Percentiles rank a stretch among this genome's conserved stretches.
phyloP scores from a whole-genome alignment of 2,888 invertebrate genomes.

The Cyrtodaria siliqua region DNA sequence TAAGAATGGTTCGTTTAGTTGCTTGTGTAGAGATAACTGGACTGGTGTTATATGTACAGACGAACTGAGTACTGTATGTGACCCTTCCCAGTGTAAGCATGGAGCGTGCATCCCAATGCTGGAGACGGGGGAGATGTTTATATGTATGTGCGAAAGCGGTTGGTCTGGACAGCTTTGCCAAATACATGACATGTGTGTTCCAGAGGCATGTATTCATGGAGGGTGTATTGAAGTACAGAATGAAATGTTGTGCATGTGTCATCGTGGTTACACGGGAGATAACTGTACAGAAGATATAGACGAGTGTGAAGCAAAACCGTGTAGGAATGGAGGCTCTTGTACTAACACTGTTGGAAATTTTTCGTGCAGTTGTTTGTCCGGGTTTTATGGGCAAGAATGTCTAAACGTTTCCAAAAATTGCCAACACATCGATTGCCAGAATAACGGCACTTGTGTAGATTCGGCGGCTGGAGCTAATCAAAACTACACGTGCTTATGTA shows the following conservation, averaged over 20 bases:
- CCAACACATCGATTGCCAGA: slow-evolving; percentile 24
- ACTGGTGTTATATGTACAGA: slow-evolving; percentile 88
- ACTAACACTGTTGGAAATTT: slow-evolving; percentile 52
- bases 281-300: slow-evolving; percentile 57
- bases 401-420: slow-evolving; percentile 20
- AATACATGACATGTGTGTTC: slow-evolving; percentile 11
- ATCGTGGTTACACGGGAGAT: slow-evolving; percentile 47
- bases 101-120: slow-evolving; percentile 15
- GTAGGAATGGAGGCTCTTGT: slow-evolving; percentile 50
- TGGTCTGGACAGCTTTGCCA: slow-evolving; percentile 47
- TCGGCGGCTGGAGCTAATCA: slow-evolving; percentile 1
- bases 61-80: slow-evolving; percentile 26
- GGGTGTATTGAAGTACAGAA: slow-evolving; percentile 26
- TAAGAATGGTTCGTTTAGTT: slow-evolving; percentile 74
- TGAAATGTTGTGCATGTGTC: slow-evolving; percentile 29
- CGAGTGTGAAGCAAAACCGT: slow-evolving; percentile 54
- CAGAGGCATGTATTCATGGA: slow-evolving; percentile 30
- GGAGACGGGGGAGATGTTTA: slow-evolving; percentile 24
- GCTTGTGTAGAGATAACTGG: slow-evolving; percentile 70
- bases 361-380: slow-evolving; percentile 49
- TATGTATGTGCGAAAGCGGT: slow-evolving; percentile 35
- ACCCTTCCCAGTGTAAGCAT: slow-evolving; percentile 47
- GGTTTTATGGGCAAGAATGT: slow-evolving; percentile 42
- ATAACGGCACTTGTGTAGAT: slow-evolving; percentile 43
- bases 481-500: slow-evolving; percentile 34